Evolutionary conservation across 2,888 invertebrate species (phyloP), one percentile per base, ranked within the genome.

Genomic region (Meteorus cinctellus): DNA sequence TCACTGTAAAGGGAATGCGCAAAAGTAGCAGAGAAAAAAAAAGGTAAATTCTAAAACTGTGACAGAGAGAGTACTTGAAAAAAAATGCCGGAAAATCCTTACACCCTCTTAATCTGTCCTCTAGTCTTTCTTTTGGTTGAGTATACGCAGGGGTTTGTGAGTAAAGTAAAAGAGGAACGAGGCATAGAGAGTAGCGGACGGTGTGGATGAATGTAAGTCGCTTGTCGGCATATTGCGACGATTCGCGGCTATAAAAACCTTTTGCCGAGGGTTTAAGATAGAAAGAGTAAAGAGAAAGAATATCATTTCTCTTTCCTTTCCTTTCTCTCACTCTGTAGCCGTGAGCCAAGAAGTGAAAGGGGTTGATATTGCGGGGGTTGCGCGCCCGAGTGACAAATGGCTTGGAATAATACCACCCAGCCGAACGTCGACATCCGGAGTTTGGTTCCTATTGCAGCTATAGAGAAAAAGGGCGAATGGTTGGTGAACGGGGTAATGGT

Each of bases 211-310:
- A 81, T 84, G 87, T 88, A 88, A 88, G 84, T 86, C 86, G 84
- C 86, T 89, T 87, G 89, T 89, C 87, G 87, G 87, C 89, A 89
- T 89, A 89, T 89, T 89, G 88, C 88, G 83, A 84, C 86, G 86
- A 89, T 89, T 88, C 89, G 88, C 86, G 88, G 86, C 88, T 87
- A 87, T 89, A 88, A 89, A 88, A 89, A 88, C 84, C 85, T 81
- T 78, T 80, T 72, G 19, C 45, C 66, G 51, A 77, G 75, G 69
- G 68, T 73, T 41, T 41, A 31, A 45, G 48, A 60, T 73, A 75
- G 66, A 73, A 71, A 63, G 60, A 29, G 76, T 45, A 75, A 48
- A n/a, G n/a, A 5, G 5, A 48, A 48, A 19, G 19, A 69, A 69
- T 74, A 77, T 75, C 67, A 59, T 66, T 72, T 66, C 72, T 29